These are phyloP conservation scores for Taxidea taxus DNA, from an alignment of 2,113 vertebrate species.

Conservation along the genomic window DNA sequence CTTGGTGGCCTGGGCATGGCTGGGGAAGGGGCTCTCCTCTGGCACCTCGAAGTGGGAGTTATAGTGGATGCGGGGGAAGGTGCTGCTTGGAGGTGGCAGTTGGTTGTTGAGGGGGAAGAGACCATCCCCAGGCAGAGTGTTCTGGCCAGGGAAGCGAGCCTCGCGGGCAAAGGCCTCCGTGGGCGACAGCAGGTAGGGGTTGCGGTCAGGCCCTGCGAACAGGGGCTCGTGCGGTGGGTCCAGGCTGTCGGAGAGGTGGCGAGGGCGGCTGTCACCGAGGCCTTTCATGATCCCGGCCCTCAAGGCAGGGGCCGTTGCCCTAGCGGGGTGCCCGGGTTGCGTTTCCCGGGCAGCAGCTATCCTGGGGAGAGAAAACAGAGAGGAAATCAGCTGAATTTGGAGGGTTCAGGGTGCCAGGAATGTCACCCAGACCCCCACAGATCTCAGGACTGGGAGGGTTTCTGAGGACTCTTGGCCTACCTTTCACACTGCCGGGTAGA, in stretches of 20 bases:
- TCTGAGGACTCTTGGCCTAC: not conserved
- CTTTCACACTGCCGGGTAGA: not conserved
- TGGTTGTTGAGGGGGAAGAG: slow-evolving; percentile 96
- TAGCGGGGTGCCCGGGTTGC: slow-evolving; percentile 54
- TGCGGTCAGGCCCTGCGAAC: slow-evolving; percentile 90
- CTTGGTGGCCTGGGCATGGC: slow-evolving; percentile 90
- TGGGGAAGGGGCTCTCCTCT: slow-evolving; percentile 92
- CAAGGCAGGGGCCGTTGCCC: slow-evolving; percentile 61
- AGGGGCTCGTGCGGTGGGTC: slow-evolving; percentile 90
- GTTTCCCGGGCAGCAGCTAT: slow-evolving; percentile 57
- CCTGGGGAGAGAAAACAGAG: slow-evolving; percentile 65
- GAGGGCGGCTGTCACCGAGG: slow-evolving; percentile 91
- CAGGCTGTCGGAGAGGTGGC: slow-evolving; percentile 94
- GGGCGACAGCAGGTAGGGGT: slow-evolving; percentile 93
- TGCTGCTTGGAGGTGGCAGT: slow-evolving; percentile 96
- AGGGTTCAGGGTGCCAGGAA: not conserved
- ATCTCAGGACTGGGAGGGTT: not conserved
- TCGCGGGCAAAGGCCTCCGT: slow-evolving; percentile 95
- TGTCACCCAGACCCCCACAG: not conserved
- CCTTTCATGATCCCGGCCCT: slow-evolving; percentile 92
- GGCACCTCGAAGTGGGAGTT: slow-evolving; percentile 96
- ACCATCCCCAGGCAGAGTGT: slow-evolving; percentile 89
- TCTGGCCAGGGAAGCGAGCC: slow-evolving; percentile 84
- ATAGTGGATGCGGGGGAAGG: slow-evolving; percentile 98
- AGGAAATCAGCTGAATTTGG: not conserved